Evolutionary conservation across 2,888 invertebrate species (phyloP), one percentile per base, ranked within the genome.

Genomic region (Serrognathus titanus): DNA sequence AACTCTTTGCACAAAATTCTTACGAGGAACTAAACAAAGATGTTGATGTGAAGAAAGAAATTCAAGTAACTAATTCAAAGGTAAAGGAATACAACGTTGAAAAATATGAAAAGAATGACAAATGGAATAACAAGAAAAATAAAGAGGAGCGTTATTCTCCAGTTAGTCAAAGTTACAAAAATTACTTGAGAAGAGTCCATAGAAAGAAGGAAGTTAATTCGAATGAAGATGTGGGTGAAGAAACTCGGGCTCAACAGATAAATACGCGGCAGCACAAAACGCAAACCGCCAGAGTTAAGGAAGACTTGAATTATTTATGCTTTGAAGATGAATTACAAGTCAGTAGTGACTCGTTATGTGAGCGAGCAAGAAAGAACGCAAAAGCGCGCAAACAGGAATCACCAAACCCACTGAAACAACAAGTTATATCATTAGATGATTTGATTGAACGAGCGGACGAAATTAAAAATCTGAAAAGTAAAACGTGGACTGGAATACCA

Each of bases 261-360:
- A 31, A 1, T 31, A 1, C 1, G 24, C 7, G 24, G 24, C 24
- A 31, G 5, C 24, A 31, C 5, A 31, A 31, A 31, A 5, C 24
- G 4, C 24, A 31, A 31, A 31, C 5, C 24, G 24, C 24, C 7
- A 31, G 24, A 31, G 24, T 1, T 31, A 31, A 31, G 24, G 6
- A 31, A 31, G 24, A 31, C 4, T 4, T n/a, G 10, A 45, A 16
- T 11, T 48, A 48, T 2, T 9, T 48, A n/a, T 48, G 48, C 8
- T 48, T 48, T 16, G 20, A 36, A 16, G 48, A 48, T 11, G 38
- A 3, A 12, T 12, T 37, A 2, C 48, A 31, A 10, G 16, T 48
- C 3, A 53, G 47, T n/a, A 53, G 48, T 5, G 48, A 48, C 39
- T 48, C 40, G 40, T 40, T 11, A 48, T 24, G 40, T 3, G 2